A percentile compares a stretch with the other conserved stretches of the same genome.
phyloP scores from a whole-genome alignment of 1,140 invertebrate species.

The Temnothorax nylanderi region DNA sequence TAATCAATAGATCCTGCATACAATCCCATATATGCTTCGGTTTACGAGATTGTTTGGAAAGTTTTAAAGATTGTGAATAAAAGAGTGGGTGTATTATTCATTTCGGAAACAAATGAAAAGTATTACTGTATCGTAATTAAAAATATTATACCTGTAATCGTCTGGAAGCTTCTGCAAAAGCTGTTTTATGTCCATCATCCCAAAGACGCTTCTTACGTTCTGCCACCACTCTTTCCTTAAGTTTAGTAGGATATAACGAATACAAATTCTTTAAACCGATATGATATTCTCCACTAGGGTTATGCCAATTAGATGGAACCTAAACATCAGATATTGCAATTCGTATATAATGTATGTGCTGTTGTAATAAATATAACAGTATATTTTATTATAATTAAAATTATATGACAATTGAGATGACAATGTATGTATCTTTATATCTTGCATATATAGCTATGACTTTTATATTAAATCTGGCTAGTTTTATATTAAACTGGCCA shows the following conservation, averaged over 20 bases:
- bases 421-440: too few relatives aligned
- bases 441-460: neutral
- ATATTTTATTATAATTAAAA: neutral
- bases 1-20: neutral
- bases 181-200: constrained; percentile 93
- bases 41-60: neutral
- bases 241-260: constrained; percentile 94
- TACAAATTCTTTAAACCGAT: constrained; percentile 95
- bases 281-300: constrained; percentile 93
- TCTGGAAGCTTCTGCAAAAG: constrained; percentile 91
- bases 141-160: constrained; percentile 87
- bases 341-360: neutral
- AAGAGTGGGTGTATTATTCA: neutral
- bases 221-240: constrained; percentile 94
- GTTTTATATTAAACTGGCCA: too few relatives aligned
- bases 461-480: neutral
- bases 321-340: constrained; percentile 78
- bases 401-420: neutral
- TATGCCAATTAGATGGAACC: constrained; percentile 94
- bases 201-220: constrained; percentile 94
- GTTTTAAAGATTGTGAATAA: neutral
- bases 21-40: neutral
- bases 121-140: neutral
- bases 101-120: neutral
- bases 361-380: neutral